Evolutionary conservation across 2,797 vertebrate genomes (phyloP), one percentile per base, ranked within the genome.

Genomic region (Silurus aristotelis): DNA sequence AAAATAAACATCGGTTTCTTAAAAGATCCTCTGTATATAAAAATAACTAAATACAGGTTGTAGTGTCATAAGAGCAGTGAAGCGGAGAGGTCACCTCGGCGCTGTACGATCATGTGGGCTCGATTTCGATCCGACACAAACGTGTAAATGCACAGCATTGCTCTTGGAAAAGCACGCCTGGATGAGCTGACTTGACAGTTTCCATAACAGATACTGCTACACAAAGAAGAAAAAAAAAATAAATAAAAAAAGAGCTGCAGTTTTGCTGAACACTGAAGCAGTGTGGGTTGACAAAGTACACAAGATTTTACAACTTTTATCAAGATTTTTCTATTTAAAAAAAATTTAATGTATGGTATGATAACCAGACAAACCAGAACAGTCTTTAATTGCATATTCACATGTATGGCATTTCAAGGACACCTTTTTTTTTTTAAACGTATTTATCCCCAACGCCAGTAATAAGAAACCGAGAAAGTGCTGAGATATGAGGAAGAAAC

Each of bases 101-200:
- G 58, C 43, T 15, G 77, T 17, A 56, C 1, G 25, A 31, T 76
- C n/a, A 56, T 27, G 72, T 5, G 52, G n/a, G 73, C 12, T 56
- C 15, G 72, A 75, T 25, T 56, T 75, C 14, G 48, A 73, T 56
- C 48, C 2, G n/a, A 56, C 25, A 10, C 25, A 20, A 19, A 56
- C 14, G 15, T 43, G 9, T 8, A 60, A 5, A 52, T 10, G 79
- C 6, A 48, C 6, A 10, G 43, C 48, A 1, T 10, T 8, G 43
- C 14, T 52, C 13, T 66, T 27, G 43, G 78, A 66, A 81, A 38
- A 68, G 15, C 64, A 56, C 55, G 25, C 48, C 25, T 20, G 46
- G 48, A 81, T 68, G 20, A 55, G 48, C 80, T 31, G 80, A 67
- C 63, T 52, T 10, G n/a, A n/a, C 71, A 67, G 60, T 27, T 83